Percentiles rank a stretch among this genome's conserved stretches.
phyloP scores from a whole-genome alignment of 2,888 invertebrate genomes.

The Euplagia quadripunctaria region DNA sequence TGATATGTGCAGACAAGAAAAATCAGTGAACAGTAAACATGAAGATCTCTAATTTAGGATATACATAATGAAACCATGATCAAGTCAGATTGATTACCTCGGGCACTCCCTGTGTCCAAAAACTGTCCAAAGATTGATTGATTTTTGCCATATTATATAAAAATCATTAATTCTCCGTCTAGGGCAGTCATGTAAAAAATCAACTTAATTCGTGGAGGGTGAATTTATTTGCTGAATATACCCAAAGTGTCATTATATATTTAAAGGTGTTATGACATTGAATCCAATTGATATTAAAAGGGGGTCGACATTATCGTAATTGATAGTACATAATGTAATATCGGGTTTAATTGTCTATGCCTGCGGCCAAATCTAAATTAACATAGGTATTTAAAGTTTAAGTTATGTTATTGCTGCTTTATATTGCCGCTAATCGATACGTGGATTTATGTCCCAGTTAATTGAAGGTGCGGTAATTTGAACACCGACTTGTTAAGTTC shows the following conservation, averaged over 20 bases:
- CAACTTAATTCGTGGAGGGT: no score
- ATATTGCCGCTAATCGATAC: conserved; percentile 28
- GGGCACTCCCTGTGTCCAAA: no score
- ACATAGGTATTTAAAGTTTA: conserved; percentile 44
- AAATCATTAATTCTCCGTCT: no score
- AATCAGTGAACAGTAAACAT: no score
- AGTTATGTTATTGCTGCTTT: conserved; percentile 42
- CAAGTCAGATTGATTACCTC: no score
- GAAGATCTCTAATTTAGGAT: no score
- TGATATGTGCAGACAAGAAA: no score
- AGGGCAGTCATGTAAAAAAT: no score
- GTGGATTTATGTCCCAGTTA: conserved; percentile 42
- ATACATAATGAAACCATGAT: no score
- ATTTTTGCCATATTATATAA: no score
- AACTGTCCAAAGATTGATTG: no score
- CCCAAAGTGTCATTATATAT: neutral
- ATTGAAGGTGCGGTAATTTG: conserved; percentile 23
- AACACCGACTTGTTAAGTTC: neutral
- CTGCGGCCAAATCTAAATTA: conserved; percentile 48
- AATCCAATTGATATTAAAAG: conserved; percentile 33
- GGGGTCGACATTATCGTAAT: conserved; percentile 54
- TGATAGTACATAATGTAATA: conserved; percentile 56
- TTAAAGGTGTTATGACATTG: neutral
- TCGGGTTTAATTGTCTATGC: conserved; percentile 57
- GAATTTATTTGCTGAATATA: neutral